These are phyloP conservation scores for Vesta saturnalis DNA, from an alignment of 2,888 invertebrate genomes.

Conservation along the genomic window DNA sequence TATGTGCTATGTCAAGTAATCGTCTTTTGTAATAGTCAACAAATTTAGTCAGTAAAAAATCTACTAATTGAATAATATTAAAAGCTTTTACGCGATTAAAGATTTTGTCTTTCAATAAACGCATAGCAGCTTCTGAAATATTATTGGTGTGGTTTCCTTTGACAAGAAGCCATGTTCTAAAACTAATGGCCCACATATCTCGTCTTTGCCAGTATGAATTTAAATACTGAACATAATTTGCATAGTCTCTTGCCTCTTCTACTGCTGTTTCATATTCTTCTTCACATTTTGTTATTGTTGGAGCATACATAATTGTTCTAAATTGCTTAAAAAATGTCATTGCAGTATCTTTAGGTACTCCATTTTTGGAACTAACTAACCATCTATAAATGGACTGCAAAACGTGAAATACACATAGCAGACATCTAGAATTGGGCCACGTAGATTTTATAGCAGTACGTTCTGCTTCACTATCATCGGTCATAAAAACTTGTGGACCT, in stretches of 20 bases:
- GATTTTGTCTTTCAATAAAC: conserved; percentile 15
- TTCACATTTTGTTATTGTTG: not conserved
- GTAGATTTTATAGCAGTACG: conserved; percentile 4
- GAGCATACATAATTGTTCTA: conserved; percentile 17
- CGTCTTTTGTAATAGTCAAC: conserved; percentile 9
- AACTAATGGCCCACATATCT: conserved; percentile 4
- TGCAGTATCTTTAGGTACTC: not conserved
- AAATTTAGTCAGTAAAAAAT: conserved; percentile 21
- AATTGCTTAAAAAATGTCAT: conserved; percentile 20
- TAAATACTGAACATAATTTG: conserved; percentile 2
- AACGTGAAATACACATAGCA: conserved; percentile 26
- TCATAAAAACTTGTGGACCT: conserved; percentile 24
- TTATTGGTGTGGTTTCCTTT: conserved; percentile 7
- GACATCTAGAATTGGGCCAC: conserved; percentile 17
- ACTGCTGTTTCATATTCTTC: not conserved
- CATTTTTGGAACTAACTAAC: conserved; percentile 13
- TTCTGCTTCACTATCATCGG: conserved; percentile 18
- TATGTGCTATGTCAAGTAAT: conserved; percentile 4
- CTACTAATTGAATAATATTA: conserved; percentile 13
- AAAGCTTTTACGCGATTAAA: conserved; percentile 14
- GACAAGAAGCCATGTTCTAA: not conserved
- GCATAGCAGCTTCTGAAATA: conserved; percentile 17
- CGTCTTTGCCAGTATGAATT: conserved; percentile 2
- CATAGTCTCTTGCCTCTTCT: too few species aligned
- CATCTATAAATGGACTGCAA: conserved; percentile 27